Conservation (phyloP, 2,888 invertebrate species). For the Muschampia plurimacula region DNA sequence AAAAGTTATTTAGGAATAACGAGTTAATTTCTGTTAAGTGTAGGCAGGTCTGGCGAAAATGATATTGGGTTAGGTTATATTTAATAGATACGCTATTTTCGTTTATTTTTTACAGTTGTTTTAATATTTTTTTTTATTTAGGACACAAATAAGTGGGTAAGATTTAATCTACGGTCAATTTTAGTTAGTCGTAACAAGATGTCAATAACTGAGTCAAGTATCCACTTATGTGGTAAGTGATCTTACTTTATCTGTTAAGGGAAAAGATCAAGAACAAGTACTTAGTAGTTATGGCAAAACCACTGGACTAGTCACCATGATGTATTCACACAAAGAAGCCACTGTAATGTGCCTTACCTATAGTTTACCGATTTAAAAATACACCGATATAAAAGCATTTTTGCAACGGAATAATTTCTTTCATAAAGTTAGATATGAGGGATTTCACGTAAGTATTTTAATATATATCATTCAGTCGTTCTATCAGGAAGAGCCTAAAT, state of each 20-base stretch:
- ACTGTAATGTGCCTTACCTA: neutral
- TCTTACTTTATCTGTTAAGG: slow-evolving; percentile 29
- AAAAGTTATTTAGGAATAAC: neutral
- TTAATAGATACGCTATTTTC: too few species aligned
- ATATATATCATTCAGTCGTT: too few species aligned
- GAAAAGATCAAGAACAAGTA: slow-evolving; percentile 7
- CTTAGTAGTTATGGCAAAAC: slow-evolving; percentile 10
- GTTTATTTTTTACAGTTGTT: too few species aligned
- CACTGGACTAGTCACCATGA: slow-evolving; percentile 20
- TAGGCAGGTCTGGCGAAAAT: neutral
- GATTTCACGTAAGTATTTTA: too few species aligned
- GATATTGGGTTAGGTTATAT: neutral
- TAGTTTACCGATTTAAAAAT: too few species aligned
- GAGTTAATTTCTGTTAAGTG: neutral
- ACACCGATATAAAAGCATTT: too few species aligned
- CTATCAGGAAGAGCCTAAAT: too few species aligned
- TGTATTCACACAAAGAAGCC: slow-evolving; percentile 24
- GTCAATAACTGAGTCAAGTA: slow-evolving; percentile 30
- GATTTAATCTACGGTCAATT: neutral
- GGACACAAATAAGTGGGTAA: neutral
- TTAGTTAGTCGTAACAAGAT: slow-evolving; percentile 15
- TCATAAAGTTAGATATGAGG: too few species aligned
- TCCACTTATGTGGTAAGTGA: slow-evolving; percentile 24
- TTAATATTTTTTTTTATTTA: neutral
- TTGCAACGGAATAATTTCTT: too few species aligned